phyloP scores from a whole-genome alignment of 2,113 vertebrate genomes.

The Rhinopithecus roxellana region DNA sequence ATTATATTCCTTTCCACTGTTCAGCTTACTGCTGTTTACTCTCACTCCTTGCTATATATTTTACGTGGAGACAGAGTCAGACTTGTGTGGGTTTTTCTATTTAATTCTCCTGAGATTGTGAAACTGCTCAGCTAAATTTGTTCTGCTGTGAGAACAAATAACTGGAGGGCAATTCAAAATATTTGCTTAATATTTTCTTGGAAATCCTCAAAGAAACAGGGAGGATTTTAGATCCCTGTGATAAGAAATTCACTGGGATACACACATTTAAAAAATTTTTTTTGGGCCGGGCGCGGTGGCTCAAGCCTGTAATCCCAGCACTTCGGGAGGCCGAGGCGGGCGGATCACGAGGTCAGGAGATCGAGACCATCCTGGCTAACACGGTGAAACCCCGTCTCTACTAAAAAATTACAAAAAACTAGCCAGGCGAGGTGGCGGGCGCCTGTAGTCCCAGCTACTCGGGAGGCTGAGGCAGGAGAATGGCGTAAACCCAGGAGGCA shows the following conservation, averaged over 20 bases:
- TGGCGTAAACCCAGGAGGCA: too few species aligned
- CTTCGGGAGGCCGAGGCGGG: too few species aligned
- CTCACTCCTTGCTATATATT: neutral
- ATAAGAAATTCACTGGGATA: neutral
- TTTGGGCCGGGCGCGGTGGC: neutral
- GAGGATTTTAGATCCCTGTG: neutral
- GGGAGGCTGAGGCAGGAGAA: too few species aligned
- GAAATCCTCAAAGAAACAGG: slow-evolving; percentile 36
- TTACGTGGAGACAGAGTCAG: neutral
- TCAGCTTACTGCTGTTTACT: neutral
- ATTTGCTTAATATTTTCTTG: slow-evolving; percentile 63
- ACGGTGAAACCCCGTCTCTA: too few species aligned
- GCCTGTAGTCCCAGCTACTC: too few species aligned
- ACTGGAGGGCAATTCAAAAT: slow-evolving; percentile 51
- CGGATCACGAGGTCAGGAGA: too few species aligned
- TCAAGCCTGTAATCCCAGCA: too few species aligned
- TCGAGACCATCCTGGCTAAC: too few species aligned
- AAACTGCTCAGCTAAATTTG: slow-evolving; percentile 51
- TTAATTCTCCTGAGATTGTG: slow-evolving; percentile 41
- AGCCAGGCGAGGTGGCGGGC: too few species aligned
- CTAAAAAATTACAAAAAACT: too few species aligned
- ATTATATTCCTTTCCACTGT: neutral
- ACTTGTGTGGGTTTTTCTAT: slow-evolving; percentile 40
- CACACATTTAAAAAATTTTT: neutral
- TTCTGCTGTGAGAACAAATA: slow-evolving; percentile 56